Base-by-base conservation (phyloP, 1,140 invertebrate genomes). In the Zaprionus taronus region DNA sequence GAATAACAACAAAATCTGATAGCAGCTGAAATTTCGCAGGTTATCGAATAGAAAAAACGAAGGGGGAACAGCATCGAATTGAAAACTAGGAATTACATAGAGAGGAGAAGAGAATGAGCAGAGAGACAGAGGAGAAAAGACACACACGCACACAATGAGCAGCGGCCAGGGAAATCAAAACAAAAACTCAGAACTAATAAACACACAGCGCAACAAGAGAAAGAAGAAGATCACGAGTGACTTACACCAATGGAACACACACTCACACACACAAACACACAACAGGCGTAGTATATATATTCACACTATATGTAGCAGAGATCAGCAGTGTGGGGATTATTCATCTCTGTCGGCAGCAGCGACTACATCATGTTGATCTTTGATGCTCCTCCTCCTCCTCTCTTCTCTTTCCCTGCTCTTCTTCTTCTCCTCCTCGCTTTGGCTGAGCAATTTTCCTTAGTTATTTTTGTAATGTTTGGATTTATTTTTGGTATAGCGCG, bases 391-490 rank as follows among this genome's bases (percentile, higher is more conserved):
- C 20, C 20, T 22, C 4, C 24, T 26, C 24, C 24, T 24, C 44
- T 22, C 11, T n/a, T 12, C 47, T 49, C 47, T 51, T 22, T 24
- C 58, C 67, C 79, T 61, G 74, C 26, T 41, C 49, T 64, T 56
- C 57, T 51, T 63, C 65, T 58, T 79, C 58, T 24, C 53, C 58
- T 76, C 56, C 70, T 71, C 38, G 68, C 51, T 70, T 68, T 28
- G 67, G 67, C 24, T 49, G 12, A 61, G 58, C 67, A 77, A 82
- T 77, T 76, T 80, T 65, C 65, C 56, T 49, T 80, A 64, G 78
- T 77, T 87, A 87, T 87, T 87, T 87, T 87, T 70, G 84, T 89
- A 84, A 81, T 87, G 84, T 86, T 86, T 87, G 84, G 74, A 81
- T 89, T 89, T 87, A 87, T 87, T 89, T 87, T 84, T 84, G 87